These are phyloP conservation scores for Crocallis elinguaria DNA, from an alignment of 2,888 invertebrate genomes.

Conservation along the genomic window DNA sequence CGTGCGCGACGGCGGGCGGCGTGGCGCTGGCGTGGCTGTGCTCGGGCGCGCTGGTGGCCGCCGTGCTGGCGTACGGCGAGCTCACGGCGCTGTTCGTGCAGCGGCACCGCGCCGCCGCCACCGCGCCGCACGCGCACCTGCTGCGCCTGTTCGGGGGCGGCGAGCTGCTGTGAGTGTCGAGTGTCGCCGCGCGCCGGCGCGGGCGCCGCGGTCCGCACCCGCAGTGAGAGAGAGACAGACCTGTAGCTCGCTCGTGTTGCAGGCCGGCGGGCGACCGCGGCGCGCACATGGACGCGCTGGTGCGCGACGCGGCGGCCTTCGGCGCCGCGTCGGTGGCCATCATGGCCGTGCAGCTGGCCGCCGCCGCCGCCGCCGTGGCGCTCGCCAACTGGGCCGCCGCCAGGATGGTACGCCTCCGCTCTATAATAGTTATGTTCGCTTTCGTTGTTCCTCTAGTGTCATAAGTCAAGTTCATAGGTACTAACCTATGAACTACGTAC, in stretches of 20 bases:
- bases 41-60: slow-evolving; percentile 75
- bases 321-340: slow-evolving; percentile 76
- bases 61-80: slow-evolving; percentile 86
- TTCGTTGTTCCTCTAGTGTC: too few relatives aligned
- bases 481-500: too few relatives aligned
- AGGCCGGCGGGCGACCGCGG: slow-evolving; percentile 69
- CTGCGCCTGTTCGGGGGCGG: slow-evolving; percentile 82
- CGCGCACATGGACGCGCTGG: slow-evolving; percentile 81
- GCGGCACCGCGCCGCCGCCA: slow-evolving; percentile 66
- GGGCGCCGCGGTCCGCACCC: not conserved
- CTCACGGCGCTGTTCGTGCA: slow-evolving; percentile 85
- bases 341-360: slow-evolving; percentile 76
- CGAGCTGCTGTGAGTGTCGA: slow-evolving; percentile 71
- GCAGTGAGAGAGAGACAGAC: not conserved
- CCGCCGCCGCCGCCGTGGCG: slow-evolving; percentile 80
- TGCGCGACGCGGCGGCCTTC: slow-evolving; percentile 82
- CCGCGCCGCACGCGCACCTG: slow-evolving; percentile 68
- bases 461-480: too few relatives aligned
- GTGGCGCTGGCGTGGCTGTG: slow-evolving; percentile 53
- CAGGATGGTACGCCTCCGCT: slow-evolving; percentile 62
- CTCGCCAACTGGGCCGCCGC: slow-evolving; percentile 83
- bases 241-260: slow-evolving; percentile 16
- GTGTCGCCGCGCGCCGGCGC: not conserved
- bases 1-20: slow-evolving; percentile 49
- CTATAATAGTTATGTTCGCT: not conserved